Evolutionary conservation across 2,888 invertebrate genomes (phyloP), one percentile per base, ranked within the genome.

Genomic region (Platycheirus albimanus): DNA sequence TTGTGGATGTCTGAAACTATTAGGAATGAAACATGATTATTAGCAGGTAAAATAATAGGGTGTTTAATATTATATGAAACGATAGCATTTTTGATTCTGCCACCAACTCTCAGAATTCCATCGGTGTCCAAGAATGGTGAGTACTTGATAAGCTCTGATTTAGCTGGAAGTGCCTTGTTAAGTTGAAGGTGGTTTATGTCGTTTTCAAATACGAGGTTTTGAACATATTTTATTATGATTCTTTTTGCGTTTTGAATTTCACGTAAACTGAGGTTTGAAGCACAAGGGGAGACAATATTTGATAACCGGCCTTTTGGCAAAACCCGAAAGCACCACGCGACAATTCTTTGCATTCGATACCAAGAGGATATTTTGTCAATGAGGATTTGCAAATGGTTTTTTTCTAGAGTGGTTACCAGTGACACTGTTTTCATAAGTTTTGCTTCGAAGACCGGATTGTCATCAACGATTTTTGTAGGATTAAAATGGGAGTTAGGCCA

Each of bases 1-100:
- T 67, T 51, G 28, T 75, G 75, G 10, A 45, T 41, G 17, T 58
- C 24, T 24, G 5, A 5, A 24, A 5, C 24, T 24, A 24, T 24
- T 24, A 24, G 24, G 24, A 5, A 24, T 4, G 5, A 24, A 24
- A 24, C 24, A 24, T 24, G 24, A 4, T 24, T 24, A 24, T 24
- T 24, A 24, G 24, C 5, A 4, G 24, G 24, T 24, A 24, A 24
- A 5, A 4, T 24, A 24, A 33, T 33, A 33, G 33, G 6, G 8
- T 41, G 15, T 41, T 41, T 41, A n/a, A 15, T 3, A 41, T 13
- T 13, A n/a, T 13, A 13, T 1, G 13, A 13, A 15, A 41, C 13
- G 41, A 13, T 2, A 41, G 41, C 13, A 38, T 38, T n/a, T n/a
- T 38, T 38, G 8, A 38, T 38, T 38, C 38, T n/a, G n/a, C 11